Evolutionary conservation across 2,888 invertebrate genomes (phyloP).

Genomic region (Eupithecia vulgata): DNA sequence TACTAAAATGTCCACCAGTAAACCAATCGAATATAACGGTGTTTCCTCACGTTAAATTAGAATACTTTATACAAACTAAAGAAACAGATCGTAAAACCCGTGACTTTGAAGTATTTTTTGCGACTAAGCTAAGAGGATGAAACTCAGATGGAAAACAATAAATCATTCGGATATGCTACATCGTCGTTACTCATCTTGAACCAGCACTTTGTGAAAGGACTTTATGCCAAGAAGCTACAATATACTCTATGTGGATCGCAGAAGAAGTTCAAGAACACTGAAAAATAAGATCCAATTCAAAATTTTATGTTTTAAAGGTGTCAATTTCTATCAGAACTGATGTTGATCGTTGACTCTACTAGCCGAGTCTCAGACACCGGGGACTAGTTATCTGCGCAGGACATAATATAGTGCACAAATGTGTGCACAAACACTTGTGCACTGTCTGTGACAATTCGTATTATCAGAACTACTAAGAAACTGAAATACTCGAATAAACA

Average conservation of each 20-base stretch:
- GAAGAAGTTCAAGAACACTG: too few species aligned
- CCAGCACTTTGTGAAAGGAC: not conserved
- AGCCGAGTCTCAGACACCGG: not conserved
- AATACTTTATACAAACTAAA: not conserved
- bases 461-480: too few species aligned
- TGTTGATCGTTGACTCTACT: too few species aligned
- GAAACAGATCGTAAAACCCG: not conserved
- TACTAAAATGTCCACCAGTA: not conserved
- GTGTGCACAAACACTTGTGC: too few species aligned
- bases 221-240: not conserved
- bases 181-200: slow-evolving; percentile 1
- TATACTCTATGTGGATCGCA: not conserved
- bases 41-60: not conserved
- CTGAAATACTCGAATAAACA: too few species aligned
- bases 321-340: too few species aligned
- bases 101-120: not conserved
- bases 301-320: not conserved
- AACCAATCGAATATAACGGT: not conserved
- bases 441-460: too few species aligned
- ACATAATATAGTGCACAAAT: too few species aligned
- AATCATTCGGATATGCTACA: not conserved
- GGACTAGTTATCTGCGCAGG: too few species aligned
- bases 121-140: not conserved
- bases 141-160: not conserved
- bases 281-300: too few species aligned